These are phyloP conservation scores for Diorhabda elongata DNA, from an alignment of 1,140 invertebrate genomes.

Conservation along the genomic window DNA sequence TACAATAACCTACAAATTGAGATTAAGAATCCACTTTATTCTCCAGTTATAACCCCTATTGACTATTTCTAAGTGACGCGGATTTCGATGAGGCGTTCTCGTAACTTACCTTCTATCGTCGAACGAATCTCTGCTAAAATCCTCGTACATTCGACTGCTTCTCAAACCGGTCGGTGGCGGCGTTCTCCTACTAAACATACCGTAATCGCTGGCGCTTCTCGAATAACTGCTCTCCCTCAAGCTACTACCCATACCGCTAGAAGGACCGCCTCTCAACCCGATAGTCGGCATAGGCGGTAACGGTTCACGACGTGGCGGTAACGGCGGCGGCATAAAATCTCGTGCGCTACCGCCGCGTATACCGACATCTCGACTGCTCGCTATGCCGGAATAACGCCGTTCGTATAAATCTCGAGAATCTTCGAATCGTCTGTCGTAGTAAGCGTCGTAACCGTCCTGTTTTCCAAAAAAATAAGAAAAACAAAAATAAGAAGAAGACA, in stretches of 20 bases:
- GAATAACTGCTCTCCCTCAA: constrained; percentile 45
- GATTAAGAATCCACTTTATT: no score
- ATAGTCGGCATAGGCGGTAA: constrained; percentile 63
- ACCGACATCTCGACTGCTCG: constrained; percentile 56
- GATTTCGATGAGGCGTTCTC: no score
- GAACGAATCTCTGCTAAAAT: constrained; percentile 79
- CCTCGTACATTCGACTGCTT: constrained; percentile 68
- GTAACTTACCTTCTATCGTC: constrained; percentile 73
- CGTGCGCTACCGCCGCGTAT: constrained; percentile 57
- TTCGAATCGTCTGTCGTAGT: constrained; percentile 74
- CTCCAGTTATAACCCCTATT: no score
- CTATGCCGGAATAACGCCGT: constrained; percentile 67
- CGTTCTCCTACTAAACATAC: constrained; percentile 77
- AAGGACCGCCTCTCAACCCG: constrained; percentile 52
- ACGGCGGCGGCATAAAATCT: constrained; percentile 59
- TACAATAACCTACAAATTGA: no score
- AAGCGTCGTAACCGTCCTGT: constrained; percentile 73
- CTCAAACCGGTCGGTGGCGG: constrained; percentile 52
- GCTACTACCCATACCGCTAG: constrained; percentile 50
- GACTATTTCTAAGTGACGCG: no score
- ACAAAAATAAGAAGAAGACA: no score
- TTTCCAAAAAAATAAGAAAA: not conserved
- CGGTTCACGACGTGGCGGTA: constrained; percentile 60
- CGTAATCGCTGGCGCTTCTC: constrained; percentile 63
- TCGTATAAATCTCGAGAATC: constrained; percentile 74